Percentiles rank a stretch among this genome's conserved stretches.
Conservation (phyloP, 2,888 invertebrate genomes). For the Tholera decimalis region DNA sequence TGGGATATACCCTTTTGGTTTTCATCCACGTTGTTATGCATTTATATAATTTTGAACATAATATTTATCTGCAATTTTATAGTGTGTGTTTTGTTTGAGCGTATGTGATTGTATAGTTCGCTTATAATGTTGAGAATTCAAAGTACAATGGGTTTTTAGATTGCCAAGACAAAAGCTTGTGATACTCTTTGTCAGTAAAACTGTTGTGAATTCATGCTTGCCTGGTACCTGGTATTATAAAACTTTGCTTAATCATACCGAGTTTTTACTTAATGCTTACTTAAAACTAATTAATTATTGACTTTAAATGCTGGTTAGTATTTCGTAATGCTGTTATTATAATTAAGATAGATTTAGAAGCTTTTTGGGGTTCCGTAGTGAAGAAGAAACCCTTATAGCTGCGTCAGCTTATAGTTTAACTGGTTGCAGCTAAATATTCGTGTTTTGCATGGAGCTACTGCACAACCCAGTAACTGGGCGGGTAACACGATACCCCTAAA, state of each 20-base stretch:
- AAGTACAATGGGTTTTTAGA: conserved; percentile 31
- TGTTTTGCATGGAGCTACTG: too few relatives aligned
- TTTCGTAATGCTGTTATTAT: too few relatives aligned
- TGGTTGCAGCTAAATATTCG: too few relatives aligned
- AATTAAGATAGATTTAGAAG: too few relatives aligned
- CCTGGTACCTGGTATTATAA: neutral
- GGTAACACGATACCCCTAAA: too few relatives aligned
- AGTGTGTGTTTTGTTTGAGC: conserved; percentile 24
- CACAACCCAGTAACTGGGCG: too few relatives aligned
- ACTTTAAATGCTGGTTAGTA: too few relatives aligned
- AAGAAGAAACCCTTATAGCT: too few relatives aligned
- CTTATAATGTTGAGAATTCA: conserved; percentile 40
- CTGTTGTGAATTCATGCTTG: conserved; percentile 5
- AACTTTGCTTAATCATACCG: neutral
- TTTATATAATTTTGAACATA: conserved; percentile 44
- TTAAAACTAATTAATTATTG: neutral
- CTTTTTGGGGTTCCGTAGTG: too few relatives aligned
- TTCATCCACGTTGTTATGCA: conserved; percentile 64
- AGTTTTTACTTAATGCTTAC: neutral
- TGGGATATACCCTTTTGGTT: conserved; percentile 68
- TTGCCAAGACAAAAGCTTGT: conserved; percentile 12
- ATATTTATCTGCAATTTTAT: conserved; percentile 43
- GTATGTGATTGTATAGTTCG: conserved; percentile 14
- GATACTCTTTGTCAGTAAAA: neutral
- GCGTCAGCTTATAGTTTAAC: too few relatives aligned